phyloP scores from a whole-genome alignment of 2,797 vertebrate genomes.

The Enteromius anoplus region DNA sequence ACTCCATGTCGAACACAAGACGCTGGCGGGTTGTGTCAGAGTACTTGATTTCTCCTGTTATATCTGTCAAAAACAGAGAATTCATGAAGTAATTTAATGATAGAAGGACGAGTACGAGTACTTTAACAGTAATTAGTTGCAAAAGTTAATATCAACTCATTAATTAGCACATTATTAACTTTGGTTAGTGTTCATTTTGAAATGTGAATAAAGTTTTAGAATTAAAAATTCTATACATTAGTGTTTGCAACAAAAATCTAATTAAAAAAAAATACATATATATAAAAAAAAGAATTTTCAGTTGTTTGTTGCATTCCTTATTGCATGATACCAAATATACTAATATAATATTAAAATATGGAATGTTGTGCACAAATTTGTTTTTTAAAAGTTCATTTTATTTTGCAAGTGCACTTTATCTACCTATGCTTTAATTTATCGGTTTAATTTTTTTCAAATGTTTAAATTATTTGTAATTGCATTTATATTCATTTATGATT shows the following conservation, averaged over 20 bases:
- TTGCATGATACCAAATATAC: background rate
- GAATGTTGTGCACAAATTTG: too few relatives aligned
- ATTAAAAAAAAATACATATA: too few relatives aligned
- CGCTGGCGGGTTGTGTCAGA: conserved; percentile 72
- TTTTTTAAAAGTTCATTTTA: background rate
- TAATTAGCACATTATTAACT: background rate
- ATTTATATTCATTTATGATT: background rate
- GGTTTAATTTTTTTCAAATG: background rate
- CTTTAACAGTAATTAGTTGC: background rate
- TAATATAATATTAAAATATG: background rate
- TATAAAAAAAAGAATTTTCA: too few relatives aligned
- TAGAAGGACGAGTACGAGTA: too few relatives aligned
- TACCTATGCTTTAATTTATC: background rate
- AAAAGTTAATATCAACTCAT: background rate
- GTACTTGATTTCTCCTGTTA: conserved; percentile 72
- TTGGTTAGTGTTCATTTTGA: background rate
- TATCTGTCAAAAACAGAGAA: conserved; percentile 60
- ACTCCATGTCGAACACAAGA: conserved; percentile 81
- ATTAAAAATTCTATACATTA: background rate
- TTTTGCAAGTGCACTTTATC: background rate
- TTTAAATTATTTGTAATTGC: background rate
- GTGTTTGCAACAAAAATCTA: background rate
- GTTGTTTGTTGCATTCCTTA: background rate
- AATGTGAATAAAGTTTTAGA: background rate
- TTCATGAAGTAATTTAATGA: background rate